These are phyloP conservation scores for Drosophila willistoni DNA, from an alignment of 1,140 invertebrate genomes.

Conservation along the genomic window DNA sequence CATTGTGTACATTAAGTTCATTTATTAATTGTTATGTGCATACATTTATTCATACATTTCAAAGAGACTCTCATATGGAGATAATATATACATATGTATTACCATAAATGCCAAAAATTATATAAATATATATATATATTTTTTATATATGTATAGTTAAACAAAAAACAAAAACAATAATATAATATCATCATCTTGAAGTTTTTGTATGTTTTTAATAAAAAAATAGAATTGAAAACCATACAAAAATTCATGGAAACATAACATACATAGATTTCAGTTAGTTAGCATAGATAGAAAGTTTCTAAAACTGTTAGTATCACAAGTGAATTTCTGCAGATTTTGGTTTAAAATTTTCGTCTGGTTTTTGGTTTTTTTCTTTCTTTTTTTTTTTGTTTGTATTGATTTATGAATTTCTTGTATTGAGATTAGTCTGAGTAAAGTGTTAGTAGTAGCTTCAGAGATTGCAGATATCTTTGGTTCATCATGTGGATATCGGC, in stretches of 20 bases:
- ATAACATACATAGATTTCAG: slow-evolving; percentile 33
- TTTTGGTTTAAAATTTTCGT: slow-evolving; percentile 26
- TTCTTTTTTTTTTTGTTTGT: slow-evolving; percentile 44
- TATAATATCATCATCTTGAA: not conserved
- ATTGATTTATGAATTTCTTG: slow-evolving; percentile 24
- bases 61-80: slow-evolving; percentile 22
- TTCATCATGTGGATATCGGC: slow-evolving; percentile 68
- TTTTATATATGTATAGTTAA: slow-evolving; percentile 26
- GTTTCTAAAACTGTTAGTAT: slow-evolving; percentile 50
- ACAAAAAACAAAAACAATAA: slow-evolving; percentile 17
- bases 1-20: slow-evolving; percentile 12
- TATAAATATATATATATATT: slow-evolving; percentile 27
- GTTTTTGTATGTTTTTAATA: slow-evolving; percentile 10
- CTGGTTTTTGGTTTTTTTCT: slow-evolving; percentile 38
- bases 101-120: slow-evolving; percentile 50
- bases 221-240: slow-evolving; percentile 8
- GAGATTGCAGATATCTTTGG: slow-evolving; percentile 60
- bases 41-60: slow-evolving; percentile 42
- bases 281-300: slow-evolving; percentile 38
- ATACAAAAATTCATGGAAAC: slow-evolving; percentile 48
- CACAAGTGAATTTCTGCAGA: slow-evolving; percentile 55
- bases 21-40: slow-evolving; percentile 22
- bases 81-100: slow-evolving; percentile 7
- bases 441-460: slow-evolving; percentile 55
- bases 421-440: slow-evolving; percentile 50